Base-by-base conservation (phyloP, 2,888 invertebrate genomes). In the Ectemnius continuus region DNA sequence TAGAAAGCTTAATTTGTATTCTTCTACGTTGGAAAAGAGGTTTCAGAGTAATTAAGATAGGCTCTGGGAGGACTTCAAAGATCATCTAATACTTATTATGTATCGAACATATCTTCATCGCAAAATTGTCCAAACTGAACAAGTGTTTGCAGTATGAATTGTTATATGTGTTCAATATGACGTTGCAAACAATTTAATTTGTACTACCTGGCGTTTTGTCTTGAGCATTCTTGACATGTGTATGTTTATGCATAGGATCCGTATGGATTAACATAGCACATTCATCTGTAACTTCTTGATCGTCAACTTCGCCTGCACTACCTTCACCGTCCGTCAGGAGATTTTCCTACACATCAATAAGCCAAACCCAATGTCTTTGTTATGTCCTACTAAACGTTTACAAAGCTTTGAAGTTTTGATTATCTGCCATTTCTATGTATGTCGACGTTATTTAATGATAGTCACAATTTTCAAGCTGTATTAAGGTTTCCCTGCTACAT, bases 281-380 rank as follows among this genome's bases (percentile, higher is more conserved):
- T 90, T 95, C 95, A 91, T 95, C 95, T 70, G 94, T 94, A 71
- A 95, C 93, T 91, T 95, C 94, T 86, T 92, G 92, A 87, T 94
- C 94, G 72, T 90, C 90, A 66, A 86, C 85, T 85, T 94, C 94
- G 83, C 92, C 93, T 81, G 92, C 92, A 87, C 93, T 93, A 84
- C 91, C 92, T 88, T 93, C 92, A 80, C 93, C 94, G 88, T 94
- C 94, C 70, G 93, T 94, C 89, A 93, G 90, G 85, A 92, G 91
- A 88, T 92, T 92, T 89, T 93, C 93, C 93, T 93, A 91, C 82
- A 83, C 82, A 86, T 80, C 79, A 81, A 62, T 56, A 76, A 76
- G 72, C 71, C 65, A 73, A 74, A 75, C 68, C 75, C 69, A 62
- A 66, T 67, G 78, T 62, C 16, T 68, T 61, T 67, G 60, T 73